Evolutionary conservation across 2,888 invertebrate genomes (phyloP), one percentile per base, ranked within the genome.

Genomic region (Lymantria monacha): DNA sequence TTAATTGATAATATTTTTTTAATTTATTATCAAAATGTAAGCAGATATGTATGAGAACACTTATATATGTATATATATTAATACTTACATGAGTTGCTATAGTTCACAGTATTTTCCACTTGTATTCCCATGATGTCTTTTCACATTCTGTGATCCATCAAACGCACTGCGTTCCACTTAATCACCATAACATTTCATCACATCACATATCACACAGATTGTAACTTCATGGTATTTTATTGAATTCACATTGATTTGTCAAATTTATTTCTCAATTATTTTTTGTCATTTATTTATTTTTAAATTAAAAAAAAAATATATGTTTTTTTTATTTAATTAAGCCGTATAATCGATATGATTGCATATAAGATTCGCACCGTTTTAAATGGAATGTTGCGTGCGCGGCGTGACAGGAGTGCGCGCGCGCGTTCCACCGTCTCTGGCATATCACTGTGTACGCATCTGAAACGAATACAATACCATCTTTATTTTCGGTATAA

Each of bases 81-180:
- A n/a, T n/a, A 89, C 90, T 90, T 80, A 90, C 90, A 90, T 83
- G 88, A 81, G 77, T 75, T 87, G 74, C 77, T 88, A 76, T 89
- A 90, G 73, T 76, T 81, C 58, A 89, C 82, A 74, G 78, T 80
- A 77, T 80, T 89, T 63, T 91, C 90, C 74, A 90, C 87, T 78
- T 90, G 90, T 79, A 90, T 90, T 68, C 89, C 89, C 90, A 90
- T 90, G 69, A 66, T 83, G 77, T 63, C 50, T 63, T 36, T 58
- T 70, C 77, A 81, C 72, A 76, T 78, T 69, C 65, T 63, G 46
- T 48, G 49, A 51, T 55, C 54, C 57, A 38, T 49, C 44, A 55
- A 54, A 15, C 40, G 41, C 53, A 57, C 55, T 53, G 46, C 59
- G 53, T 48, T 49, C 49, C 64, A 63, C 66, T 66, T 55, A 57